phyloP scores from a whole-genome alignment of 2,888 invertebrate genomes.

The Cosmia trapezina region DNA sequence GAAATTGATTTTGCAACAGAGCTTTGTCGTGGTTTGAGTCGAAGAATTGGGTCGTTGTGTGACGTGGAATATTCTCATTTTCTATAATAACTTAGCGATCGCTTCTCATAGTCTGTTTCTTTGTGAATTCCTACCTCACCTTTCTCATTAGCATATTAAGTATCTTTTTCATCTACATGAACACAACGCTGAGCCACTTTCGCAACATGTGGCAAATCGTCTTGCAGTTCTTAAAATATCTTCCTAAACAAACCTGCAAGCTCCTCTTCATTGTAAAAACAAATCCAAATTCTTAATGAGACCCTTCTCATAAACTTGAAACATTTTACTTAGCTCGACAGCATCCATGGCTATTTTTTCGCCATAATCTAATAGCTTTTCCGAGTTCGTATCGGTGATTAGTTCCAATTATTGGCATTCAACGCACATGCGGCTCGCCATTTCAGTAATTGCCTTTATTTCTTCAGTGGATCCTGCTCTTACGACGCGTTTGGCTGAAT shows the following conservation, averaged over 20 bases:
- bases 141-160: conserved; percentile 20
- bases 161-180: not conserved
- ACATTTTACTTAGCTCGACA: conserved; percentile 30
- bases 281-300: conserved; percentile 16
- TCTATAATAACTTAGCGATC: conserved; percentile 21
- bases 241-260: not conserved
- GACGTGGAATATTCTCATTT: conserved; percentile 28
- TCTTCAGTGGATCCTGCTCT: conserved; percentile 64
- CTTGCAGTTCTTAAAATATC: conserved; percentile 1
- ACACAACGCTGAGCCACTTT: not conserved
- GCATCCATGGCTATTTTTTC: conserved; percentile 43
- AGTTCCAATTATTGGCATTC: conserved; percentile 82
- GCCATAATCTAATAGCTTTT: conserved; percentile 64
- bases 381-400: conserved; percentile 73
- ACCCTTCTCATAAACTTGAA: conserved; percentile 21
- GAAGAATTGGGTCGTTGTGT: conserved; percentile 33
- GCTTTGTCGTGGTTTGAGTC: conserved; percentile 37
- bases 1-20: conserved; percentile 60
- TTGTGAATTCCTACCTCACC: conserved; percentile 1
- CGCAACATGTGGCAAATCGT: not conserved
- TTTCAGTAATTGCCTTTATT: conserved; percentile 81
- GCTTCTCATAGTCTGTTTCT: conserved; percentile 15
- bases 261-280: conserved; percentile 8
- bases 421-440: conserved; percentile 78
- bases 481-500: conserved; percentile 28